Conservation (phyloP, 2,113 vertebrate genomes). For the Podarcis raffonei region DNA sequence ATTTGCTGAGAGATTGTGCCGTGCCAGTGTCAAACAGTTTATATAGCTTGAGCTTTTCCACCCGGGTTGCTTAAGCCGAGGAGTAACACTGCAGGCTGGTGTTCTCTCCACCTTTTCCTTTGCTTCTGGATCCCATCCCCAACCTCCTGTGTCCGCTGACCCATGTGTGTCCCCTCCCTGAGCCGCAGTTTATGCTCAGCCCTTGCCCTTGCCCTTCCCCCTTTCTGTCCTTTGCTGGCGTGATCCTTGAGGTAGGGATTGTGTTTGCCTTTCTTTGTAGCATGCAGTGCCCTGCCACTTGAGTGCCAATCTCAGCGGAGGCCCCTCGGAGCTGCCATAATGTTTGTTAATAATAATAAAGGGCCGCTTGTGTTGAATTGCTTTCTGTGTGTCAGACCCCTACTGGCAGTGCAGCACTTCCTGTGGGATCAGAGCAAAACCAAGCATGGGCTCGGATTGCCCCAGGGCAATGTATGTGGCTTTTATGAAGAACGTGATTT, state of each 20-base stretch:
- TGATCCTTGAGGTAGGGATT: constrained; percentile 9
- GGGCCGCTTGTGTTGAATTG: constrained; percentile 3
- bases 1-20: not conserved
- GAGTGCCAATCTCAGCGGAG: constrained; percentile 20
- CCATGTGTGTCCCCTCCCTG: not conserved
- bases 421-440: constrained; percentile 20
- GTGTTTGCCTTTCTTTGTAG: not conserved
- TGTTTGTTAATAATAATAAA: constrained; percentile 25
- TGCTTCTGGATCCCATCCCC: not conserved
- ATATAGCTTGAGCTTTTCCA: not conserved
- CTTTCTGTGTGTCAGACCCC: constrained; percentile 14
- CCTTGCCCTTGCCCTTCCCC: not conserved
- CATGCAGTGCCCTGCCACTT: not conserved
- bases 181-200: not conserved
- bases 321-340: constrained; percentile 7
- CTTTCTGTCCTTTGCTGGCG: not conserved
- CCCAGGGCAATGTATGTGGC: not conserved
- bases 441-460: not conserved
- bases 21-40: not conserved
- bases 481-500: constrained; percentile 16
- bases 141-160: not conserved
- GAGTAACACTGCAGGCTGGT: not conserved
- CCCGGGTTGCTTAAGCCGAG: not conserved
- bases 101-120: not conserved
- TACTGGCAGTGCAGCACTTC: constrained; percentile 2